Conservation (phyloP, 2,888 invertebrate genomes). For the Eristalinus aeneus region DNA sequence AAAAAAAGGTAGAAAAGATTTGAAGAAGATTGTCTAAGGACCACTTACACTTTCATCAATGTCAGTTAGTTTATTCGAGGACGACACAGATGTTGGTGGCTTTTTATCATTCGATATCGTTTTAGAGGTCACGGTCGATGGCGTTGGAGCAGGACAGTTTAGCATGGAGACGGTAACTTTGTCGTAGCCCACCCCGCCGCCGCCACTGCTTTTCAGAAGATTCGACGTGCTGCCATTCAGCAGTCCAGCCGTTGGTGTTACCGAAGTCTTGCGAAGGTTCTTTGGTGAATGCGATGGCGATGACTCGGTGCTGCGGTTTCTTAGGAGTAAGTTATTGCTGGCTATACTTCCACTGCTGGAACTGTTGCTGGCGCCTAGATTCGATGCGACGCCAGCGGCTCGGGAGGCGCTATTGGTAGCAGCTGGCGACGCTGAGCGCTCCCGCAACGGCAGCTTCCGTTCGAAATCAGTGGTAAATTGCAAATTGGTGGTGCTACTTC, state of each 20-base stretch:
- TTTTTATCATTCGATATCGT: slow-evolving; percentile 65
- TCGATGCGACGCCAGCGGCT: slow-evolving; percentile 52
- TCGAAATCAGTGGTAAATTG: slow-evolving; percentile 72
- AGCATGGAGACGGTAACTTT: slow-evolving; percentile 65
- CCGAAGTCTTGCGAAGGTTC: slow-evolving; percentile 73
- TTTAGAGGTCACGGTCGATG: slow-evolving; percentile 58
- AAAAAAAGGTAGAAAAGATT: background rate
- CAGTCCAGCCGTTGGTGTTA: slow-evolving; percentile 75
- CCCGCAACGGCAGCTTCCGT: slow-evolving; percentile 43
- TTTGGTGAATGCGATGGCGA: slow-evolving; percentile 65
- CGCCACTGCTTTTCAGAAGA: slow-evolving; percentile 39
- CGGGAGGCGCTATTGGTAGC: slow-evolving; percentile 41
- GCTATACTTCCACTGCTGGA: slow-evolving; percentile 62
- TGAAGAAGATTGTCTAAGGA: slow-evolving; percentile 27
- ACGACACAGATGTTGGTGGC: slow-evolving; percentile 19
- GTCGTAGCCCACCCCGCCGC: slow-evolving; percentile 44
- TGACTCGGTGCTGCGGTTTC: slow-evolving; percentile 64
- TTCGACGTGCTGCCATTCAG: slow-evolving; percentile 74
- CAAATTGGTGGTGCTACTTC: slow-evolving; percentile 77
- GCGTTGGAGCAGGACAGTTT: slow-evolving; percentile 73
- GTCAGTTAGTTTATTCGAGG: slow-evolving; percentile 69
- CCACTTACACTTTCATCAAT: slow-evolving; percentile 74
- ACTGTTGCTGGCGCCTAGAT: slow-evolving; percentile 58
- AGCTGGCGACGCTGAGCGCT: slow-evolving; percentile 64
- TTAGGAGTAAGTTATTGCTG: slow-evolving; percentile 53